Evolutionary conservation across 1,140 invertebrate species (phyloP), one percentile per base, ranked within the genome.

Genomic region (Drosophila guanche): DNA sequence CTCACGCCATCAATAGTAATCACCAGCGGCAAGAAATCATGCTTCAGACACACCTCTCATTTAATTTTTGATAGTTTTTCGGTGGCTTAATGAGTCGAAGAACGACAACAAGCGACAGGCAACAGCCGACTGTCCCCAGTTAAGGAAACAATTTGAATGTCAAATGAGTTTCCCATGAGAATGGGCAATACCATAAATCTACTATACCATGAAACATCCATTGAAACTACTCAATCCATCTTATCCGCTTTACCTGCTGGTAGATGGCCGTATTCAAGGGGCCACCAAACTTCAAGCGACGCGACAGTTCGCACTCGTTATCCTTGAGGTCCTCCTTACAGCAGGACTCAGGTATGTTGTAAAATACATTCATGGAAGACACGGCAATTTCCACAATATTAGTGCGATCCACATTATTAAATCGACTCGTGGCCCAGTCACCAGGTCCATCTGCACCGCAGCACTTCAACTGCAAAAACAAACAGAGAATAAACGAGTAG

Each of bases 401-500:
- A 10, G 72, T 84, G 33, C 81, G 74, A 77, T 89, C 90, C 3
- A 90, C 88, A 48, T 92, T 92, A 45, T 93, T 93, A 71, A 93
- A 95, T 75, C 93, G 93, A 67, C 94, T 95, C 4, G 93, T 92
- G 56, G 93, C 93, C 95, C 95, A 97, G 91, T 96, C 95, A 0
- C 90, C 90, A 22, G 95, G 95, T 52, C 94, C 94, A 70, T 93
- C 93, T 6, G 94, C 95, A 16, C 95, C 95, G 84, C 95, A 96
- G 80, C 95, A 96, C 62, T 94, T 90, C 22, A 96, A 91, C 92
- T 94, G 86, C 3, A 93, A 92, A 60, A 47, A 43, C 29, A 50
- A 22, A 40, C 29, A 8, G 92, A 91, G 0, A 62, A 40, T 29
- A 4, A 42, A 41, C 16, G 16, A 20, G 16, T 20, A 20, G 16